These are phyloP conservation scores for Pelusios castaneus DNA, from an alignment of 2,113 vertebrate species.

Conservation along the genomic window DNA sequence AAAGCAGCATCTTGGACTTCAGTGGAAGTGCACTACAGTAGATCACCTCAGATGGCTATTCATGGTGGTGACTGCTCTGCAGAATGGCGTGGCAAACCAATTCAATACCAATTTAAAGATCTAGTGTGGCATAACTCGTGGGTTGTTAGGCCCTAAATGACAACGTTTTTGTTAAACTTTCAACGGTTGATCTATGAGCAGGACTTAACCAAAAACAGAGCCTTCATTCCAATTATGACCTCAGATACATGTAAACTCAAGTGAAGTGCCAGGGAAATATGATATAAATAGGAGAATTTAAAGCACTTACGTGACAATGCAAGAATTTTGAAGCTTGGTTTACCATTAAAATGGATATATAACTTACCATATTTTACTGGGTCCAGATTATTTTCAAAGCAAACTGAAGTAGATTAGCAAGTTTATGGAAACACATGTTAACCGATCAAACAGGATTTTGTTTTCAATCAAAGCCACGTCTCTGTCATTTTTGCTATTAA, in stretches of 20 bases:
- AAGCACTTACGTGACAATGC: conserved; percentile 75
- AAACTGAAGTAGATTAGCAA: conserved; percentile 52
- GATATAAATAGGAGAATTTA: conserved; percentile 72
- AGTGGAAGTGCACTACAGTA: neutral
- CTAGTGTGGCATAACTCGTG: neutral
- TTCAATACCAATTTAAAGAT: neutral
- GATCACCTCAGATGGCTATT: neutral
- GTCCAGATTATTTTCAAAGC: conserved; percentile 68
- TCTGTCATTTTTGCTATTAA: conserved; percentile 43
- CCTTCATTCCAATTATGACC: conserved; percentile 63
- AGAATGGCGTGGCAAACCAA: neutral
- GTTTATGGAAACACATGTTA: conserved; percentile 62
- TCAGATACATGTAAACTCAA: conserved; percentile 72
- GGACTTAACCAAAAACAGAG: conserved; percentile 67
- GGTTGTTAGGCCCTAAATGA: conserved; percentile 30
- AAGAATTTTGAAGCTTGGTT: conserved; percentile 67
- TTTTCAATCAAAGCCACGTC: conserved; percentile 26
- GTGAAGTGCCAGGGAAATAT: conserved; percentile 74
- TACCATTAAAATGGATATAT: conserved; percentile 69
- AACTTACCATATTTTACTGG: conserved; percentile 62
- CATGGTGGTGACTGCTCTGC: neutral
- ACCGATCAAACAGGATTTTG: conserved; percentile 28
- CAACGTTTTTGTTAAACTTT: conserved; percentile 44
- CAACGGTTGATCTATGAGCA: conserved; percentile 31
- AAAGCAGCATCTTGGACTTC: rapidly evolving